Evolutionary conservation across 2,113 vertebrate species (phyloP).

Genomic region (Salminus brasiliensis): DNA sequence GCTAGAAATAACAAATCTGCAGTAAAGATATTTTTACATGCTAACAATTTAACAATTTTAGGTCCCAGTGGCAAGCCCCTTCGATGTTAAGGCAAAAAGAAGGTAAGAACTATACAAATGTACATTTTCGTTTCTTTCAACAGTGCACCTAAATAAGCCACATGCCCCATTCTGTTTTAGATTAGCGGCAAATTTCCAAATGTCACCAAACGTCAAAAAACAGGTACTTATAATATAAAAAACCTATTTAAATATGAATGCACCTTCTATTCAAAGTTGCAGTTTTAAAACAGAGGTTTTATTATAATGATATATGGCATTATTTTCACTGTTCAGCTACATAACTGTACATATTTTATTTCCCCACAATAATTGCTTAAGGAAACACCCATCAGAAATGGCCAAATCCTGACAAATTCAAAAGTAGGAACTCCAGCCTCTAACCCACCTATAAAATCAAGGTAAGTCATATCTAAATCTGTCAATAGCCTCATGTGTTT

Average conservation of each 20-base stretch:
- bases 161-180: constrained; percentile 48
- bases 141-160: background rate
- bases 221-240: constrained; percentile 53
- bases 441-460: constrained; percentile 31
- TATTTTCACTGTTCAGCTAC: no score
- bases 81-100: constrained; percentile 56
- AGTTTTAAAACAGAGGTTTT: no score
- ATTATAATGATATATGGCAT: no score
- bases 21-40: background rate
- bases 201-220: constrained; percentile 19
- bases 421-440: background rate
- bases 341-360: background rate
- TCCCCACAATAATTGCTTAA: constrained; percentile 30
- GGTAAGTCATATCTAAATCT: constrained; percentile 39
- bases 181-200: constrained; percentile 68
- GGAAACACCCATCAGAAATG: constrained; percentile 38
- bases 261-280: no score
- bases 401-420: background rate
- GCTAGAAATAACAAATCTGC: background rate
- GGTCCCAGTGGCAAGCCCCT: constrained; percentile 36
- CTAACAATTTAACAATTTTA: background rate
- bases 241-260: no score
- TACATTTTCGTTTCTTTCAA: background rate
- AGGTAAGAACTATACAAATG: constrained; percentile 52
- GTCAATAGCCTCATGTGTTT: no score